A percentile compares a stretch with the other conserved stretches of the same genome.
Evolutionary conservation across 2,888 invertebrate species (phyloP).

Genomic region (Sepioteuthis lessoniana): DNA sequence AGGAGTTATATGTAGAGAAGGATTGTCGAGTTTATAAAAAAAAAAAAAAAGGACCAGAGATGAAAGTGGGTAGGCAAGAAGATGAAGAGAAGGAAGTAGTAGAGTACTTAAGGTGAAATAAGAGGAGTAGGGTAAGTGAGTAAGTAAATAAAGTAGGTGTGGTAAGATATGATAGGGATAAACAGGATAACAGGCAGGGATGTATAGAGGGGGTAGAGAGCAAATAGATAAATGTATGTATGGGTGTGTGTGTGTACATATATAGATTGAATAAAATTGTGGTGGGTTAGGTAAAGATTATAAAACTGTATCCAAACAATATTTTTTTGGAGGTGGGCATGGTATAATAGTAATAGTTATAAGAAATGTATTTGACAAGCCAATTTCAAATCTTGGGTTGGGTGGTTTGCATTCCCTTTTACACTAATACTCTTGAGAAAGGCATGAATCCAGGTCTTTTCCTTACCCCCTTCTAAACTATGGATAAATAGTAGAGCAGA

Average conservation of each 20-base stretch:
- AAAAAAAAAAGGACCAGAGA: background rate
- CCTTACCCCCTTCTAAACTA: no score
- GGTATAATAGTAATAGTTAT: no score
- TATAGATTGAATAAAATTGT: background rate
- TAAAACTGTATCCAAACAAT: background rate
- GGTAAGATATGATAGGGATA: background rate
- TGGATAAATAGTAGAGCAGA: no score
- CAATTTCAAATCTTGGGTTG: no score
- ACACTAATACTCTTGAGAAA: no score
- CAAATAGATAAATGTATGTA: background rate
- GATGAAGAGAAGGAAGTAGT: background rate
- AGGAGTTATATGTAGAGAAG: background rate
- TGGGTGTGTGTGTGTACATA: no score
- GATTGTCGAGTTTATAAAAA: background rate
- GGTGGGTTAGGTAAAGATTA: background rate
- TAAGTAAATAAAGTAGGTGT: background rate
- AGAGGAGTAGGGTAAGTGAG: background rate
- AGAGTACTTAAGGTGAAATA: background rate
- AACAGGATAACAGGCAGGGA: background rate
- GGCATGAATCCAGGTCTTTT: no score
- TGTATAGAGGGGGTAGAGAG: background rate
- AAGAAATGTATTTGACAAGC: no score
- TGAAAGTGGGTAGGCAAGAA: background rate
- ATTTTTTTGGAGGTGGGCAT: background rate
- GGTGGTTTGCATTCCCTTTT: no score